Percentiles rank a stretch among this genome's conserved stretches.
These are phyloP conservation scores for Antennarius striatus DNA, from an alignment of 2,113 vertebrate genomes.

Conservation along the genomic window DNA sequence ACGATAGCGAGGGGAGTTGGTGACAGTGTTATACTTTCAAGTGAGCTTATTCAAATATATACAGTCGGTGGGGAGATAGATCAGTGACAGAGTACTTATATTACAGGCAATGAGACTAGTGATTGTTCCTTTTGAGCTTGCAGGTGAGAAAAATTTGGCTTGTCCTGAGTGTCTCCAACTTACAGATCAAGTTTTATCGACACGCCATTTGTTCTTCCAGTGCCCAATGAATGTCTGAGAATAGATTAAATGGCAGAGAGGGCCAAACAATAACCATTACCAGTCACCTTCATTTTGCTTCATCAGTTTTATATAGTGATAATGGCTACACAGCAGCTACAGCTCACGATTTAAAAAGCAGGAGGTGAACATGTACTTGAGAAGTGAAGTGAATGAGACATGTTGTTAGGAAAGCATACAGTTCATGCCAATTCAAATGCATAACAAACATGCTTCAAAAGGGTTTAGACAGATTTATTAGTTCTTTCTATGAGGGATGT, in stretches of 20 bases:
- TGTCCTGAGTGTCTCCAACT: conserved; percentile 69
- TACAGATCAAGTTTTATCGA: conserved; percentile 76
- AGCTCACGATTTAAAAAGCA: conserved; percentile 17
- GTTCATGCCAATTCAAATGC: conserved; percentile 28
- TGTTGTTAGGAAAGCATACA: conserved; percentile 3
- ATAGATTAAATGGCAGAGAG: conserved; percentile 78
- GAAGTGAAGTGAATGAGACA: conserved; percentile 5
- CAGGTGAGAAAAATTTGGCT: conserved; percentile 68
- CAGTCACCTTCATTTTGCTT: conserved; percentile 76
- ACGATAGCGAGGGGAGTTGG: no score
- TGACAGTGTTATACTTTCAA: no score
- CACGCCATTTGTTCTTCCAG: conserved; percentile 68
- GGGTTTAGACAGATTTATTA: conserved; percentile 48
- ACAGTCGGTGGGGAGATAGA: no score
- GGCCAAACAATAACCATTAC: conserved; percentile 79
- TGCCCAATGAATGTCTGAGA: conserved; percentile 77
- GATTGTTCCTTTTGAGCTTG: conserved; percentile 37
- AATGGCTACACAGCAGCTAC: conserved; percentile 39
- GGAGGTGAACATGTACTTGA: conserved; percentile 5
- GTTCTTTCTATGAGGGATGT: conserved; percentile 42
- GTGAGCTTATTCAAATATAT: not conserved
- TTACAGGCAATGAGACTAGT: conserved; percentile 56
- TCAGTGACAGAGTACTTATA: conserved; percentile 20
- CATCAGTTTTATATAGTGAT: conserved; percentile 59
- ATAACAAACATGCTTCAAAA: conserved; percentile 29